A percentile compares a stretch with the other conserved stretches of the same genome.
Evolutionary conservation across 2,888 invertebrate genomes (phyloP).

Genomic region (Petrolisthes cinctipes): DNA sequence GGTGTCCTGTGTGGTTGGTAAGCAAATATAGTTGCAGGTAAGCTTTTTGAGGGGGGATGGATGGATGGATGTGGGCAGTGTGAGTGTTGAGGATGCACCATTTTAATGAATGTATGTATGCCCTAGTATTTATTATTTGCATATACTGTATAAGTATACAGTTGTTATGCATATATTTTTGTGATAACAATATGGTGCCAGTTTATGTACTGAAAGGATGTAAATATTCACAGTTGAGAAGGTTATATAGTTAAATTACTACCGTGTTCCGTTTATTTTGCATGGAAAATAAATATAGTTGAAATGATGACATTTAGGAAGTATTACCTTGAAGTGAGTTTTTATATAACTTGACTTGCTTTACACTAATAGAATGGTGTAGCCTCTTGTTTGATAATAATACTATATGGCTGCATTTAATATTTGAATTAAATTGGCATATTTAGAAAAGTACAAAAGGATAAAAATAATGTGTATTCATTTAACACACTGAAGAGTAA

Average conservation of each 20-base stretch:
- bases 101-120: slow-evolving; percentile 21
- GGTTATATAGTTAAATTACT: neutral
- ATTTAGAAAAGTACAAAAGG: slow-evolving; percentile 58
- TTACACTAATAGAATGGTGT: slow-evolving; percentile 36
- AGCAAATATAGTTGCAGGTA: slow-evolving; percentile 21
- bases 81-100: slow-evolving; percentile 37
- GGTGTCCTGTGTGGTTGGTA: slow-evolving; percentile 46
- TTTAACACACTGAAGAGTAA: slow-evolving; percentile 12
- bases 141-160: slow-evolving; percentile 12
- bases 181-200: slow-evolving; percentile 38
- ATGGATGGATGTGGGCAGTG: slow-evolving; percentile 5
- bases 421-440: slow-evolving; percentile 53
- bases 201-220: slow-evolving; percentile 6
- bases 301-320: neutral
- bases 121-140: slow-evolving; percentile 6
- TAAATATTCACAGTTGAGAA: slow-evolving; percentile 16
- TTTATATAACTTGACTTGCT: slow-evolving; percentile 5
- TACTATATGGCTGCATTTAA: slow-evolving; percentile 39
- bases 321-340: neutral
- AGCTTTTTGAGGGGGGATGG: slow-evolving; percentile 42
- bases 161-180: slow-evolving; percentile 28
- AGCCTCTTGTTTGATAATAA: slow-evolving; percentile 23
- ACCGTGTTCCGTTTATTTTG: neutral
- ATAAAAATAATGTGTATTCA: slow-evolving; percentile 1
- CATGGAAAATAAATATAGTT: neutral